Conservation (phyloP, 2,113 vertebrate species). For the Cebus imitator region DNA sequence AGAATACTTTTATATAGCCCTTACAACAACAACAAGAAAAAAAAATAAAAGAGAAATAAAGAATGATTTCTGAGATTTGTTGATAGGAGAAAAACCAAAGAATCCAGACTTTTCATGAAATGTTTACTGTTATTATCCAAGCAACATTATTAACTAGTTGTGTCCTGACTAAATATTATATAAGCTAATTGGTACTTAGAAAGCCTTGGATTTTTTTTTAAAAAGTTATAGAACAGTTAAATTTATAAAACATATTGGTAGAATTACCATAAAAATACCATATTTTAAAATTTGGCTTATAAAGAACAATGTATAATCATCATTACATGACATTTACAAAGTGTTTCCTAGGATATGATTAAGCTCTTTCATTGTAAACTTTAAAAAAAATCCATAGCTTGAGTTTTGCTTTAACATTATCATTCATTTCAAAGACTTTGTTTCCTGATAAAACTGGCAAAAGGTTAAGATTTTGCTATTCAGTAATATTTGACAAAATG, state of each 20-base stretch:
- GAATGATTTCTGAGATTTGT: not conserved
- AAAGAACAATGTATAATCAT: not conserved
- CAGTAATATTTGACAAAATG: not conserved
- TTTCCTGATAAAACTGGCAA: not conserved
- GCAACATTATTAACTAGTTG: not conserved
- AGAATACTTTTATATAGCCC: not conserved
- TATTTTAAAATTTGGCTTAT: not conserved
- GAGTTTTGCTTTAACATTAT: not conserved
- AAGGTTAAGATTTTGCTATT: not conserved
- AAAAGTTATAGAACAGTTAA: not conserved
- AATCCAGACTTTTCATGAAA: not conserved
- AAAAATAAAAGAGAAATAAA: not conserved
- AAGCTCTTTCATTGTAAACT: not conserved
- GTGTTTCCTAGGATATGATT: not conserved
- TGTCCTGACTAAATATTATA: not conserved
- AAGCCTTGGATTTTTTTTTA: not conserved
- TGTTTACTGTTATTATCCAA: not conserved
- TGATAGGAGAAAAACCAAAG: not conserved
- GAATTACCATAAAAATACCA: not conserved
- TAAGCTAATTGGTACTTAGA: not conserved
- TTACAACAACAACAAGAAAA: not conserved
- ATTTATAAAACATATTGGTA: not conserved
- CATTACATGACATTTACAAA: not conserved
- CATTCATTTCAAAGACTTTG: not conserved
- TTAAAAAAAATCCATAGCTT: not conserved